These are phyloP conservation scores for Branchinecta lindahli DNA, from an alignment of 1,140 invertebrate genomes.

Conservation along the genomic window DNA sequence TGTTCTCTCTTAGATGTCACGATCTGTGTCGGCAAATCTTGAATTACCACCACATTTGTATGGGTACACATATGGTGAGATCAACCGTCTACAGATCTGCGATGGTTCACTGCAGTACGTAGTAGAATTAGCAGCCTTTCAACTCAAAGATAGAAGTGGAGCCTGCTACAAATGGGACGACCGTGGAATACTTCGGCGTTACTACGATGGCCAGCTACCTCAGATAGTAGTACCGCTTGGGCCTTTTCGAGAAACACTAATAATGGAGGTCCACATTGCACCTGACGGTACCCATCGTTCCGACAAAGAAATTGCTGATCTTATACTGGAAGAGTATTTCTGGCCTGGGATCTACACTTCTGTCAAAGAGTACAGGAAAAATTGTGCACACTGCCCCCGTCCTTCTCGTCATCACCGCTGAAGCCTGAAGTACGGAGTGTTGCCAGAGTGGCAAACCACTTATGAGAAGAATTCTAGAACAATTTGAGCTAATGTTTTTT, in stretches of 20 bases:
- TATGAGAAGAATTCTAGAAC: too few species aligned
- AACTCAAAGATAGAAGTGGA: not conserved
- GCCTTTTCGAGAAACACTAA: not conserved
- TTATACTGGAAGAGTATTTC: not conserved
- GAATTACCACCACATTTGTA: not conserved
- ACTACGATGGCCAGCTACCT: not conserved
- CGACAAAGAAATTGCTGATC: constrained; percentile 4
- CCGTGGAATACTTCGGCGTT: not conserved
- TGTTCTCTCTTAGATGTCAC: not conserved
- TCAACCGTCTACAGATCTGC: not conserved
- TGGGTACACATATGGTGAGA: not conserved
- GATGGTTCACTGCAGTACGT: not conserved
- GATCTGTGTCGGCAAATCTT: not conserved
- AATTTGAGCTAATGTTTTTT: too few species aligned
- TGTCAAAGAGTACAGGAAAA: constrained; percentile 1
- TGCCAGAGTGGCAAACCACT: too few species aligned
- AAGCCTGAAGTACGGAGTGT: too few species aligned
- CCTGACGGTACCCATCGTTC: not conserved
- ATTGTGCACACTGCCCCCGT: not conserved
- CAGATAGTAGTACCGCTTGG: not conserved
- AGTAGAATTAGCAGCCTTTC: not conserved
- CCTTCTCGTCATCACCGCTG: too few species aligned
- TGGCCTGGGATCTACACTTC: not conserved
- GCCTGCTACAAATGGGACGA: not conserved
- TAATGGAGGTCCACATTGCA: not conserved